Conservation (phyloP, 1,140 invertebrate genomes). For the Diorhabda sublineata region DNA sequence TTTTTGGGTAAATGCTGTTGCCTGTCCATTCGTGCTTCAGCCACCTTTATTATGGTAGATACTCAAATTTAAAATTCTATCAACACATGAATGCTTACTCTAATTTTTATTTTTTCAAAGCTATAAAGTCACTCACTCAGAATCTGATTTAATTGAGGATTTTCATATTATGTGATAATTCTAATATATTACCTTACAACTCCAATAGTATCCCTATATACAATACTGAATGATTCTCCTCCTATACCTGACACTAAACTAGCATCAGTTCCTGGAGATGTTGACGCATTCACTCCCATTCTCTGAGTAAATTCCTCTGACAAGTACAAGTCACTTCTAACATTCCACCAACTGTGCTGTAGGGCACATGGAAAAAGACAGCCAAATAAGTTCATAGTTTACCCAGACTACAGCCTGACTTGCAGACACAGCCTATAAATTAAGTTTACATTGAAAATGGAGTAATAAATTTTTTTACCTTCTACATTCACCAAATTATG, state of each 20-base stretch:
- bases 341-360: slow-evolving; percentile 54
- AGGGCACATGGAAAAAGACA: slow-evolving; percentile 57
- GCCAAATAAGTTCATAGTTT: slow-evolving; percentile 58
- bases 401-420: slow-evolving; percentile 55
- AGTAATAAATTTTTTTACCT: no score
- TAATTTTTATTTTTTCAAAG: no score
- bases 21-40: no score
- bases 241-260: slow-evolving; percentile 27
- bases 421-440: slow-evolving; percentile 41
- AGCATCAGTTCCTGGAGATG: slow-evolving; percentile 33
- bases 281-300: slow-evolving; percentile 46
- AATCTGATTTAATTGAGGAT: no score
- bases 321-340: slow-evolving; percentile 48
- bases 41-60: no score
- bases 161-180: no score
- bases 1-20: no score
- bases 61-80: no score
- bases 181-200: slow-evolving; percentile 16
- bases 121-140: no score
- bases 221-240: slow-evolving; percentile 31
- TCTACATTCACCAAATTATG: no score
- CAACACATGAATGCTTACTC: no score
- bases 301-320: slow-evolving; percentile 51
- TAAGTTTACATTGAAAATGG: neutral
- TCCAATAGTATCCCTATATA: slow-evolving; percentile 35